Percentiles rank a stretch among this genome's conserved stretches.
Conservation (phyloP, 2,113 vertebrate species). For the Nothoprocta perdicaria region DNA sequence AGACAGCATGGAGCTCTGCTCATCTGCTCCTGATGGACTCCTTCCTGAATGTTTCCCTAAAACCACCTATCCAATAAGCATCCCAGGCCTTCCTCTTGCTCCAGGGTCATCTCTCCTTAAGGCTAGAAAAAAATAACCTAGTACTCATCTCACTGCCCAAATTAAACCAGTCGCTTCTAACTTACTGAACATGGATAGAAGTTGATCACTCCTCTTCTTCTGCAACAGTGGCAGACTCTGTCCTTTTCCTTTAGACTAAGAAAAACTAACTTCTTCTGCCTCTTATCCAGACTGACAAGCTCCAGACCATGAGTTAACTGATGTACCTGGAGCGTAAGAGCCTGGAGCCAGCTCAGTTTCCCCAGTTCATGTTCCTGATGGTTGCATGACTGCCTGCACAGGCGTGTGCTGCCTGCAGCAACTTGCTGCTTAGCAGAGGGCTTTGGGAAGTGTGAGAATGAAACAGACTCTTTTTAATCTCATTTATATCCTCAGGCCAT, state of each 20-base stretch:
- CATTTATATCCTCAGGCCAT: constrained; percentile 59
- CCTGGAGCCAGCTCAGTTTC: not conserved
- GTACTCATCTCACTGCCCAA: not conserved
- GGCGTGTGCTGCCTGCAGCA: not conserved
- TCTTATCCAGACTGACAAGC: not conserved
- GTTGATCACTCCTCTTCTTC: not conserved
- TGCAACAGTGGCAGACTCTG: not conserved
- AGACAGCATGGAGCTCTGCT: not conserved
- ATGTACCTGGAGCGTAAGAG: accelerated
- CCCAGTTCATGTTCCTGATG: not conserved
- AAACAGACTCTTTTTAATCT: constrained; percentile 53
- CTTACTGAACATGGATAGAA: not conserved
- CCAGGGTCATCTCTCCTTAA: not conserved
- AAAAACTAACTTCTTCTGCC: not conserved
- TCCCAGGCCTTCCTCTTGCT: not conserved
- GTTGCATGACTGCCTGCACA: not conserved
- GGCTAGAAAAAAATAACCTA: not conserved
- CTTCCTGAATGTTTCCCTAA: not conserved
- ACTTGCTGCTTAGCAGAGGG: not conserved
- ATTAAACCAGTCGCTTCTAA: accelerated
- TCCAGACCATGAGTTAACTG: not conserved
- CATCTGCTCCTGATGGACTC: not conserved
- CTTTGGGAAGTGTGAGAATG: constrained; percentile 55
- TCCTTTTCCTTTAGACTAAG: not conserved
- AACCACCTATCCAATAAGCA: not conserved